These are phyloP conservation scores for Synaphobranchus kaupii DNA, from an alignment of 2,797 vertebrate species.

Conservation along the genomic window DNA sequence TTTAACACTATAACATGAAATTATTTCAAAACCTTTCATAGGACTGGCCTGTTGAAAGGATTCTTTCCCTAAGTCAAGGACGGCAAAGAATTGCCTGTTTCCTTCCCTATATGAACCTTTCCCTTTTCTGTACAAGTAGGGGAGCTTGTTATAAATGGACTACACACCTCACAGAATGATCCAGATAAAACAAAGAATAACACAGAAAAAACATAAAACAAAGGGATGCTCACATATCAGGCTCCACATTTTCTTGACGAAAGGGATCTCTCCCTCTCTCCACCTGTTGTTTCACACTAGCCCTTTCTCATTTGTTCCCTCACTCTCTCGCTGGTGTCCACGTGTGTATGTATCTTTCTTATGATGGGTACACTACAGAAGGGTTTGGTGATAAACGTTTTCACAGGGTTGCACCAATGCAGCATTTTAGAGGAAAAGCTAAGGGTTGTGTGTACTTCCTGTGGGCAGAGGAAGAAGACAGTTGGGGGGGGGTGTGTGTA, in stretches of 20 bases:
- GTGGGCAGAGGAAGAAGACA: neutral
- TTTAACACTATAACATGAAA: neutral
- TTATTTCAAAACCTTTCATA: neutral
- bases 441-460: neutral
- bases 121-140: neutral
- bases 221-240: neutral
- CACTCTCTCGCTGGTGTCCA: neutral
- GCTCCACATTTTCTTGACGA: neutral
- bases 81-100: neutral
- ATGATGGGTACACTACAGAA: neutral
- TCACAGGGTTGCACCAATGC: conserved; percentile 4
- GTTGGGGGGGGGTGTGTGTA: neutral
- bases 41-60: neutral
- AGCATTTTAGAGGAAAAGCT: neutral
- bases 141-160: neutral
- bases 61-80: neutral
- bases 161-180: neutral
- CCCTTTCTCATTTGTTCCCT: neutral
- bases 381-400: neutral
- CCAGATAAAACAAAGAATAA: neutral
- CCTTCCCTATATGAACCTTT: neutral
- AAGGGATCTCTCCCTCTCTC: neutral
- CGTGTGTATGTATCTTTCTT: neutral
- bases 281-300: neutral
- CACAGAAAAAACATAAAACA: neutral